These are phyloP conservation scores for Diabrotica balteata DNA, from an alignment of 2,888 invertebrate species.

Conservation along the genomic window DNA sequence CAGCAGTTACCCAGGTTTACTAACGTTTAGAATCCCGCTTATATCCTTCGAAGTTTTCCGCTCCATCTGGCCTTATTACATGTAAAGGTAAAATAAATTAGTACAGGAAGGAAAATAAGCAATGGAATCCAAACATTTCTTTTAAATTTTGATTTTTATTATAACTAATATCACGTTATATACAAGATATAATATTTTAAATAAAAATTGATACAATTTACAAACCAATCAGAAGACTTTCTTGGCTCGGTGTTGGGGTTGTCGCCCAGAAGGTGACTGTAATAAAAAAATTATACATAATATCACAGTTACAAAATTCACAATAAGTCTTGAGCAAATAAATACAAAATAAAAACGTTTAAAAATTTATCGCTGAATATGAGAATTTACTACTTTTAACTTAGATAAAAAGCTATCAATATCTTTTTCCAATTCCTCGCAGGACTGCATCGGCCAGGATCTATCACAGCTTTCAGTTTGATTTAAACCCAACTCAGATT, in stretches of 20 bases:
- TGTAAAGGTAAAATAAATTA: conserved; percentile 55
- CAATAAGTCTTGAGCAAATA: conserved; percentile 40
- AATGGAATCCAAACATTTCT: conserved; percentile 30
- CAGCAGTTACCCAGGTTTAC: conserved; percentile 30
- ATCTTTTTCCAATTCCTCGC: conserved; percentile 67
- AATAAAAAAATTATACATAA: conserved; percentile 59
- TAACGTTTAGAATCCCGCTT: conserved; percentile 35
- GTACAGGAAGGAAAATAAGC: conserved; percentile 42
- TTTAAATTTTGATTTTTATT: conserved; percentile 43
- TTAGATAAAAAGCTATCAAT: conserved; percentile 72
- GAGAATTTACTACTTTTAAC: conserved; percentile 66
- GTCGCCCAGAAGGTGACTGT: conserved; percentile 53
- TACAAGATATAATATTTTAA: conserved; percentile 37
- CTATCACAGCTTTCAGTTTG: conserved; percentile 32
- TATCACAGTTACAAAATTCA: conserved; percentile 54
- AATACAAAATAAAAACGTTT: conserved; percentile 30
- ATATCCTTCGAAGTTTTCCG: conserved; percentile 33
- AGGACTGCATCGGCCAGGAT: conserved; percentile 47
- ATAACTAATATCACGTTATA: conserved; percentile 42
- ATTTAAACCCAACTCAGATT: conserved; percentile 40
- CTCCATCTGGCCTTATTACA: conserved; percentile 49
- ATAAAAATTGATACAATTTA: conserved; percentile 49
- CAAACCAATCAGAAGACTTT: conserved; percentile 54
- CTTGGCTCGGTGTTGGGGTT: conserved; percentile 42
- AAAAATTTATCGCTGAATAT: conserved; percentile 56